Evolutionary conservation across 1,140 invertebrate species (phyloP).

Genomic region (Ridgeia piscesae): DNA sequence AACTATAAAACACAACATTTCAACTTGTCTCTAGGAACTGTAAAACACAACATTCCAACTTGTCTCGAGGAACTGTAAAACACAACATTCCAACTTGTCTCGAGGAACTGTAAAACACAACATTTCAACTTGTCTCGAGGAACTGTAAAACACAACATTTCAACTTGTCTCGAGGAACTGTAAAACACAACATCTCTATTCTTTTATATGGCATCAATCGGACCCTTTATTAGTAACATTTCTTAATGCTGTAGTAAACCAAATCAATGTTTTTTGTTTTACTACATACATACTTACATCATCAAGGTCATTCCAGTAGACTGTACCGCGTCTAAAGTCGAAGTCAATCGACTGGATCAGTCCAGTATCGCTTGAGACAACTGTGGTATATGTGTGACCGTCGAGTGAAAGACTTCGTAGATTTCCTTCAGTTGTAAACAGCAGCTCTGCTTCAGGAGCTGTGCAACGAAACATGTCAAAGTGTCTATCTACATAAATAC

Average conservation of each 20-base stretch:
- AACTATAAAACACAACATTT: too few species aligned
- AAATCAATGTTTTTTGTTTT: background rate
- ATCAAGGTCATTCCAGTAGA: conserved; percentile 64
- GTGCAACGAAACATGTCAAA: conserved; percentile 58
- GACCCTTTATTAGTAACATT: too few species aligned
- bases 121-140: too few species aligned
- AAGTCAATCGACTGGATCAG: conserved; percentile 28
- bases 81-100: too few species aligned
- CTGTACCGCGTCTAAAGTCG: background rate
- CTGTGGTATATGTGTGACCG: conserved; percentile 49
- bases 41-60: too few species aligned
- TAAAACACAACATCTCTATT: background rate
- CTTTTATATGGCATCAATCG: too few species aligned
- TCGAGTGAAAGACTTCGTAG: conserved; percentile 49
- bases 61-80: too few species aligned
- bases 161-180: too few species aligned
- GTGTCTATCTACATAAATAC: background rate
- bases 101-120: too few species aligned
- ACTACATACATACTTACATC: background rate
- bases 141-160: too few species aligned
- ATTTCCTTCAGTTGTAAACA: conserved; percentile 54
- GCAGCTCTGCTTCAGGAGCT: conserved; percentile 48
- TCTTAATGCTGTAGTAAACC: too few species aligned
- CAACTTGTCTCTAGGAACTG: too few species aligned
- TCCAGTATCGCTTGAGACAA: conserved; percentile 43